A percentile compares a stretch with the other conserved stretches of the same genome.
These are phyloP conservation scores for Druon quercuslanigerum DNA, from an alignment of 1,140 invertebrate genomes.

Conservation along the genomic window DNA sequence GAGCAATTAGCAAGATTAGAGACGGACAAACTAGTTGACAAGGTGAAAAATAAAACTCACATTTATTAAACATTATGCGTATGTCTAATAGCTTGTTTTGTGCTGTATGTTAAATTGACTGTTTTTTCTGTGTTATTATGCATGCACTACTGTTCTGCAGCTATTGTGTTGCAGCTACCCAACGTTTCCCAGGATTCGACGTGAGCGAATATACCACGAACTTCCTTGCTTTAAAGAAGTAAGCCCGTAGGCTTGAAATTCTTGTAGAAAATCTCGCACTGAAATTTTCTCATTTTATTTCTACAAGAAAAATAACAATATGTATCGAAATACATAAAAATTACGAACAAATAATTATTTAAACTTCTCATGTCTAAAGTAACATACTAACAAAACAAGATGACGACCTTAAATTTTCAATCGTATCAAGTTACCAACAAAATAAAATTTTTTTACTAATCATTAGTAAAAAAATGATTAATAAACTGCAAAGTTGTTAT, in stretches of 20 bases:
- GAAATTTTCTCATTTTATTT: slow-evolving; percentile 19
- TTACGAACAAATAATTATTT: no score
- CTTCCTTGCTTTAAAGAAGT: slow-evolving; percentile 81
- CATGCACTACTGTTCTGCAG: slow-evolving; percentile 72
- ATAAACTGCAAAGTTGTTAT: no score
- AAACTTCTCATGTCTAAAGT: no score
- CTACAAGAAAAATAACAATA: slow-evolving; percentile 32
- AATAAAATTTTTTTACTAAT: no score
- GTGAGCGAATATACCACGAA: slow-evolving; percentile 85
- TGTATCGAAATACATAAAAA: no score
- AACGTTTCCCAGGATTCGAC: slow-evolving; percentile 81
- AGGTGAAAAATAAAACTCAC: slow-evolving; percentile 75
- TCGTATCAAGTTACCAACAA: no score
- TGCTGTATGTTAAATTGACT: not conserved
- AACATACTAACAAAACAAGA: no score
- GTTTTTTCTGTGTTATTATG: slow-evolving; percentile 39
- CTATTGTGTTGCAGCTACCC: slow-evolving; percentile 82
- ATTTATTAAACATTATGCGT: not conserved
- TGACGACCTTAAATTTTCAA: no score
- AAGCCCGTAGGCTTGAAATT: slow-evolving; percentile 65
- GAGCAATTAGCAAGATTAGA: slow-evolving; percentile 86
- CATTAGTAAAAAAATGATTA: no score
- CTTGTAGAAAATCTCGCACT: slow-evolving; percentile 7
- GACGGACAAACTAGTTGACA: slow-evolving; percentile 86
- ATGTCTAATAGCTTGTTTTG: not conserved